Base-by-base conservation (phyloP, 2,888 invertebrate genomes). In the Andrena trimmerana region DNA sequence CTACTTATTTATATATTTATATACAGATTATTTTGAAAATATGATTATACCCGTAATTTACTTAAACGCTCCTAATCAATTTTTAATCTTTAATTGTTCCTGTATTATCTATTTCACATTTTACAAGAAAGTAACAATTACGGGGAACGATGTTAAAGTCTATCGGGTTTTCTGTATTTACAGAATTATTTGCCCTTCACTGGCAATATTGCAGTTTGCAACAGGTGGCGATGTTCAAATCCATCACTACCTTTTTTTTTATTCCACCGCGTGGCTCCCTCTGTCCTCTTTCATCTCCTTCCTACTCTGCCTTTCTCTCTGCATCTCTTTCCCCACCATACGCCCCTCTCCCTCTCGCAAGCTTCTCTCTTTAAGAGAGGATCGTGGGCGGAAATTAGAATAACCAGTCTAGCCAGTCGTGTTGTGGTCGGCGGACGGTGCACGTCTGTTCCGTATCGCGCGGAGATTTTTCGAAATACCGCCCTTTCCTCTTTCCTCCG, bases 351-450 rank as follows among this genome's bases (percentile, higher is more conserved):
- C 74, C 73, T 59, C 63, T 68, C 72, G 27, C 65, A 33, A 59
- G 77, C 76, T 48, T 81, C 83, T 63, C 68, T 59, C 67, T 79
- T 72, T 60, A 73, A 78, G 75, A 75, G 86, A 89, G 85, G 82
- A 86, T 89, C 88, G 92, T 92, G 92, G 92, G 91, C 91, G 92
- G 92, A 92, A 92, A 92, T 92, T 91, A 90, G 89, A 90, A 91
- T 89, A 92, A 91, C 91, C 90, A 89, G 90, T 90, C 90, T 89
- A 90, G 89, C 92, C 91, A 90, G 91, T 92, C 90, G 89, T 87
- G 81, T 88, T 81, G 86, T 81, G 87, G 81, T 84, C 84, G 85
- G 85, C 85, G 78, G 79, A 79, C 71, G 82, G 87, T 84, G 80
- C 71, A 83, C 81, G 81, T 66, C 77, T 84, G 48, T 54, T 29